These are phyloP conservation scores for Paradisaea rubra DNA, from an alignment of 2,113 vertebrate species.

Conservation along the genomic window DNA sequence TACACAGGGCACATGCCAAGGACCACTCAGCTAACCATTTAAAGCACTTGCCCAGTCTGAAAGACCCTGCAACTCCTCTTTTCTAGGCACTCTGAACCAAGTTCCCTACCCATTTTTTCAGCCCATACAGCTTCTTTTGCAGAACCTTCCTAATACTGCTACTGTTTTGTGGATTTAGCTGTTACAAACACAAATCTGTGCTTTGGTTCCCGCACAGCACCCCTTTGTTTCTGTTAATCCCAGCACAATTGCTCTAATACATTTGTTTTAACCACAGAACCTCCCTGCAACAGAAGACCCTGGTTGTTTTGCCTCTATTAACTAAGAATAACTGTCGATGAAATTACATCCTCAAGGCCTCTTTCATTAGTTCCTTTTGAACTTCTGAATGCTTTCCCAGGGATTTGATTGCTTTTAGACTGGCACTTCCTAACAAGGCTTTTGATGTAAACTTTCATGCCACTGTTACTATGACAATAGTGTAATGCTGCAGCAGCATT, in stretches of 20 bases:
- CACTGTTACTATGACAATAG: constrained; percentile 63
- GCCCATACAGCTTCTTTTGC: not conserved
- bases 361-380: constrained; percentile 63
- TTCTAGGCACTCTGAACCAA: rapidly evolving
- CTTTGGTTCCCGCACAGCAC: not conserved
- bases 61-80: not conserved
- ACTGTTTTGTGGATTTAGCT: not conserved
- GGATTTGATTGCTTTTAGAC: constrained; percentile 53
- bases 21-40: not conserved
- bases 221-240: not conserved
- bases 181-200: not conserved
- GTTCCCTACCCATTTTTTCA: not conserved
- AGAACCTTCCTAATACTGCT: not conserved
- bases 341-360: constrained; percentile 30
- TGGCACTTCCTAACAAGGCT: constrained; percentile 42
- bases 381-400: constrained; percentile 51
- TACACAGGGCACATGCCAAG: not conserved
- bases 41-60: not conserved
- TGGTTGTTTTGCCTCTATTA: not conserved
- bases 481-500: constrained; percentile 8
- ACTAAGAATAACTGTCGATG: constrained; percentile 7
- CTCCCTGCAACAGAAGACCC: not conserved
- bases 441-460: constrained; percentile 59
- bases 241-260: not conserved
- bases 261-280: not conserved